phyloP scores from a whole-genome alignment of 2,113 vertebrate species.

The Eidolon helvum region DNA sequence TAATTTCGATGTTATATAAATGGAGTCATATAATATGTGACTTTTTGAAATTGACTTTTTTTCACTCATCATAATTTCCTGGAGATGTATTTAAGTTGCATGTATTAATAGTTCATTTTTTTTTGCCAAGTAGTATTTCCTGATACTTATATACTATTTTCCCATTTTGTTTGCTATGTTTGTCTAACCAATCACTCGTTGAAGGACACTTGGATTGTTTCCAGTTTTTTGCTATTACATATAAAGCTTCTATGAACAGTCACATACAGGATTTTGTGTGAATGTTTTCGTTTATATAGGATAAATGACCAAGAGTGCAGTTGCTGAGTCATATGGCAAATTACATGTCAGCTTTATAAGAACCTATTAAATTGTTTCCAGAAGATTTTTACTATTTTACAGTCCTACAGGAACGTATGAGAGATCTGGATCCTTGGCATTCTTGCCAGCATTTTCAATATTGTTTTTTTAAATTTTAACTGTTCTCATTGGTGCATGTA shows the following conservation, averaged over 20 bases:
- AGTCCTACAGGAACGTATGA: neutral
- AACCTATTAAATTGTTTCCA: constrained; percentile 6
- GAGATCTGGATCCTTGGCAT: neutral
- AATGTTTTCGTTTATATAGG: neutral
- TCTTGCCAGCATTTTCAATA: neutral
- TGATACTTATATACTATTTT: neutral
- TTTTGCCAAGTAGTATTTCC: neutral
- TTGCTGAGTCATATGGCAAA: neutral
- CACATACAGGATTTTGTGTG: neutral
- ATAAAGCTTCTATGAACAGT: neutral
- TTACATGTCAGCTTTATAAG: neutral
- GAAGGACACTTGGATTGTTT: neutral
- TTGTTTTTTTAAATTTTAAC: neutral
- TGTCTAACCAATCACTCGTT: neutral
- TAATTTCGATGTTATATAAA: neutral
- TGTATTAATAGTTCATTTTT: neutral
- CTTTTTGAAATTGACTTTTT: neutral
- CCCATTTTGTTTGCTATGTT: neutral
- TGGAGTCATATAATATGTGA: neutral
- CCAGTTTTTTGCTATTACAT: neutral
- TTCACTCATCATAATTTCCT: neutral
- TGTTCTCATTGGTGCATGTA: neutral
- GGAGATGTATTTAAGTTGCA: neutral
- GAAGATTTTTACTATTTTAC: neutral
- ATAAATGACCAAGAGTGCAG: neutral